Conservation (phyloP, 2,797 vertebrate species). For the Agapornis canus region DNA sequence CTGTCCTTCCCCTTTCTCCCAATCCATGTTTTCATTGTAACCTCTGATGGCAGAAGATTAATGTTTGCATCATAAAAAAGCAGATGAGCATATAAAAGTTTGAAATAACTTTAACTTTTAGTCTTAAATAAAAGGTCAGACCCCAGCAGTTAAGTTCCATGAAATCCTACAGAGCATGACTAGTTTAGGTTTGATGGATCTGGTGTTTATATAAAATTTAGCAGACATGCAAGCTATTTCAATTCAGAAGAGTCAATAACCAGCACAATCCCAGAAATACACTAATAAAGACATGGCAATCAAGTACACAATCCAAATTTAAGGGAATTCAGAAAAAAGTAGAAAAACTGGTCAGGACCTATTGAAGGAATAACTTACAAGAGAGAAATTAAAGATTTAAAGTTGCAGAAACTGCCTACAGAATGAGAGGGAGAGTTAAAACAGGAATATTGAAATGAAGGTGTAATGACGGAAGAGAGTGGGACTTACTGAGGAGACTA, state of each 20-base stretch:
- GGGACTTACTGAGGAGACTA: neutral
- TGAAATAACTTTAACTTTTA: neutral
- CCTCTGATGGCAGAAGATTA: slow-evolving; percentile 77
- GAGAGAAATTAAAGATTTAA: neutral
- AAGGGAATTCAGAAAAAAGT: neutral
- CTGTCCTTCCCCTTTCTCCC: slow-evolving; percentile 85
- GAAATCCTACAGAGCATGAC: neutral
- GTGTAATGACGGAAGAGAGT: neutral
- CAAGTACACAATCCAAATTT: neutral
- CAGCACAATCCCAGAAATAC: neutral
- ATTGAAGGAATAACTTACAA: neutral
- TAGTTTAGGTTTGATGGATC: neutral
- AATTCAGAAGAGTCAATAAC: neutral
- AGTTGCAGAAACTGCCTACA: neutral
- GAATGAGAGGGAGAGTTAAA: neutral
- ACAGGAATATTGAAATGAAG: neutral
- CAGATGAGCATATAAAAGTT: neutral
- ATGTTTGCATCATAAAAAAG: neutral
- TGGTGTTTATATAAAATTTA: neutral
- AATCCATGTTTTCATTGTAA: slow-evolving; percentile 81
- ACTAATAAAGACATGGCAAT: neutral
- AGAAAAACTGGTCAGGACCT: neutral
- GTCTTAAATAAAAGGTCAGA: neutral
- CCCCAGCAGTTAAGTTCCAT: neutral
- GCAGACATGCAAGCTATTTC: neutral